Conservation (phyloP, 2,888 invertebrate genomes). For the Liodrosophila aerea region DNA sequence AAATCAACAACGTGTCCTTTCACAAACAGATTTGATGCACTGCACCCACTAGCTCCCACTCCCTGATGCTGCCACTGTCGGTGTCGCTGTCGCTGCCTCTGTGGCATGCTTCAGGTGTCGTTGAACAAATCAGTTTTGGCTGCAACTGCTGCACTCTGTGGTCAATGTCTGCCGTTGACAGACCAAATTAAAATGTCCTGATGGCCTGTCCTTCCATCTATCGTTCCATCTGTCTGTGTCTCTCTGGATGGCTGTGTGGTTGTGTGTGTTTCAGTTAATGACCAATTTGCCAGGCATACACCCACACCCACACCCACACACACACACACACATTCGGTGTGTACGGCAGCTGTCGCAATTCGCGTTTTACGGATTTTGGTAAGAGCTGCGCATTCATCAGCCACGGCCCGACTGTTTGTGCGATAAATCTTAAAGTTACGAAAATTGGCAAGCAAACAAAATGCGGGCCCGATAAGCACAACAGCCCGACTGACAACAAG, state of each 20-base stretch:
- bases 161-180: conserved; percentile 74
- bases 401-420: conserved; percentile 31
- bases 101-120: conserved; percentile 60
- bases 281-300: conserved; percentile 66
- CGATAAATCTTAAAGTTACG: conserved; percentile 73
- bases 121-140: conserved; percentile 50
- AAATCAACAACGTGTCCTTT: conserved; percentile 71
- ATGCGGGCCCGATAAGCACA: conserved; percentile 57
- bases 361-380: conserved; percentile 62
- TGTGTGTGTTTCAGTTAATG: conserved; percentile 65
- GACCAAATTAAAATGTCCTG: conserved; percentile 78
- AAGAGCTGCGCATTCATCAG: conserved; percentile 55
- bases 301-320: conserved; percentile 19
- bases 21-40: conserved; percentile 11
- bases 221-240: conserved; percentile 5
- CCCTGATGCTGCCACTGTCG: not conserved
- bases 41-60: not conserved
- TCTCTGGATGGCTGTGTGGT: conserved; percentile 14
- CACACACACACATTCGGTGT: not conserved
- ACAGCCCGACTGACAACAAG: conserved; percentile 31
- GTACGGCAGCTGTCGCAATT: conserved; percentile 70
- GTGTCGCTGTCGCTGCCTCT: not conserved
- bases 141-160: conserved; percentile 39
- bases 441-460: conserved; percentile 61
- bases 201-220: conserved; percentile 47